A percentile compares a stretch with the other conserved stretches of the same genome.
phyloP scores from a whole-genome alignment of 2,888 invertebrate species.

The Sphaerophoria taeniata region DNA sequence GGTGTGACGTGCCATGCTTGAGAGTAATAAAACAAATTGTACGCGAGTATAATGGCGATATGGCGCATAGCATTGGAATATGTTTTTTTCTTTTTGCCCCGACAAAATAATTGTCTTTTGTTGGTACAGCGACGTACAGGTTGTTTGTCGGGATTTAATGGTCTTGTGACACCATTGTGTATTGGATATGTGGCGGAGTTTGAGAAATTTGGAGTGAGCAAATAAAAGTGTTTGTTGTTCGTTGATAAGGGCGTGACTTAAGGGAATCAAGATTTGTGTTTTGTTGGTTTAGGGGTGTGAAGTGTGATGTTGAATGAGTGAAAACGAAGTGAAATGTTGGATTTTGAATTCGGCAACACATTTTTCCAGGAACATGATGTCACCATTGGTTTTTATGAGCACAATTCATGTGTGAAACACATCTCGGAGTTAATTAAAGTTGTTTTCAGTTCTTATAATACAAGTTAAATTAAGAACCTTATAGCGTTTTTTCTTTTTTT shows the following conservation, averaged over 20 bases:
- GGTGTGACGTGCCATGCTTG: slow-evolving; percentile 61
- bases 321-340: background rate
- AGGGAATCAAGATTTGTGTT: background rate
- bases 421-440: background rate
- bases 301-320: background rate
- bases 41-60: background rate
- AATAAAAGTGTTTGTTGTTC: slow-evolving; percentile 27
- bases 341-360: slow-evolving; percentile 6
- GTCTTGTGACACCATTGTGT: slow-evolving; percentile 47
- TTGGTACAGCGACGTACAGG: slow-evolving; percentile 56
- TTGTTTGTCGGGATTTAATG: slow-evolving; percentile 45
- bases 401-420: background rate
- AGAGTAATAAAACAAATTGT: slow-evolving; percentile 60
- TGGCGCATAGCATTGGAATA: slow-evolving; percentile 2
- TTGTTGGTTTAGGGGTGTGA: slow-evolving; percentile 22
- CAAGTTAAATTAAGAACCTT: too few relatives aligned
- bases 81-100: slow-evolving; percentile 42
- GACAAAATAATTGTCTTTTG: slow-evolving; percentile 63
- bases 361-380: background rate
- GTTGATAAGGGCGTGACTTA: slow-evolving; percentile 31
- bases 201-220: slow-evolving; percentile 16
- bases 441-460: too few relatives aligned
- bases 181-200: background rate
- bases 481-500: too few relatives aligned
- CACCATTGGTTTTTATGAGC: background rate